A percentile compares a stretch with the other conserved stretches of the same genome.
Conservation (phyloP, 2,888 invertebrate genomes). For the Tenthredo notha region DNA sequence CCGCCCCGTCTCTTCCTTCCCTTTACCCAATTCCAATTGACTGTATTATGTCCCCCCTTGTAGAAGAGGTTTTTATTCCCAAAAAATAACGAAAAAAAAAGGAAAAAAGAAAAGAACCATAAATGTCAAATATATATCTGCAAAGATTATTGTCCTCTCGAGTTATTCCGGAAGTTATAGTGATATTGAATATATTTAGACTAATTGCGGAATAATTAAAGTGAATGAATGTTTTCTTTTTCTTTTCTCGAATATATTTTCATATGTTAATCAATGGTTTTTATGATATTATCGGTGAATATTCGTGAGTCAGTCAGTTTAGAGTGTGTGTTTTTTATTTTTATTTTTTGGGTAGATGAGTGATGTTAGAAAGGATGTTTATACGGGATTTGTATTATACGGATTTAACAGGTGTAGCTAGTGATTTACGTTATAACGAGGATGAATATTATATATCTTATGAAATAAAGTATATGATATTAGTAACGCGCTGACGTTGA, state of each 20-base stretch:
- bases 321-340: neutral
- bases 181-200: neutral
- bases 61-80: neutral
- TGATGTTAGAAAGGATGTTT: slow-evolving; percentile 2
- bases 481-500: neutral
- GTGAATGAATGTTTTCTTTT: neutral
- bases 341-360: neutral
- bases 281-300: neutral
- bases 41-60: neutral
- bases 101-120: neutral
- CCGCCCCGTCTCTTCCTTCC: neutral
- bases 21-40: slow-evolving; percentile 15
- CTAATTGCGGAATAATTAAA: too few relatives aligned
- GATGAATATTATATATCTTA: neutral
- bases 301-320: neutral
- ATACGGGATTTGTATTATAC: slow-evolving; percentile 37
- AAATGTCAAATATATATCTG: neutral
- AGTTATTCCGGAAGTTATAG: neutral
- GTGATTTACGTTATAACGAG: slow-evolving; percentile 29
- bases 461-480: slow-evolving; percentile 38
- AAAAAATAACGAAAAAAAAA: neutral
- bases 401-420: slow-evolving; percentile 23
- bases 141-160: neutral
- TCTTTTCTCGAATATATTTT: neutral
- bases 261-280: neutral